A percentile compares a stretch with the other conserved stretches of the same genome.
These are phyloP conservation scores for Gryon sp. DNA, from an alignment of 1,140 invertebrate species.

Conservation along the genomic window DNA sequence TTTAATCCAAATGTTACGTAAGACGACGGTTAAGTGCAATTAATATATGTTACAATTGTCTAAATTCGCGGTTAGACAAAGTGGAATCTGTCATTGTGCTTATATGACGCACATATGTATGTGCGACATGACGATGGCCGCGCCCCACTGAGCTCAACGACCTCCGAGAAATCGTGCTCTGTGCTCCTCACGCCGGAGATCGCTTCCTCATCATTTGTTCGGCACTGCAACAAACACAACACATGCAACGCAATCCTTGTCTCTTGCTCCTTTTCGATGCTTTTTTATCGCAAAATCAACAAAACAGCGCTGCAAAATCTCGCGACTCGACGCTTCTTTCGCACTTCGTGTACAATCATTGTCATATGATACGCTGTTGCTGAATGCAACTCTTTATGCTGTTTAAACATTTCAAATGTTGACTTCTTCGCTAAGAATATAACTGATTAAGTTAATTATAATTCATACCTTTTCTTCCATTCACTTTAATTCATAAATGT, in stretches of 20 bases:
- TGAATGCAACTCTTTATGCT: constrained; percentile 9
- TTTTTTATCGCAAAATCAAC: constrained; percentile 28
- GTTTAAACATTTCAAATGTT: no score
- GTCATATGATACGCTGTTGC: constrained; percentile 5
- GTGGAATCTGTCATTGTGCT: constrained; percentile 58
- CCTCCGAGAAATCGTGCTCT: constrained; percentile 72
- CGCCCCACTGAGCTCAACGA: constrained; percentile 75
- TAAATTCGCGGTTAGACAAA: constrained; percentile 26
- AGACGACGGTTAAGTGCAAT: constrained; percentile 1
- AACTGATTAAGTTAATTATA: no score
- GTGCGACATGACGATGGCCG: constrained; percentile 71
- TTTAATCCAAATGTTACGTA: neutral
- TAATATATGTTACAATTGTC: constrained; percentile 15
- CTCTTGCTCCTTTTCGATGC: constrained; percentile 24
- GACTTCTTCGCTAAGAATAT: no score
- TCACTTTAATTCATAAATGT: no score
- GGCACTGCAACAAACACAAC: constrained; percentile 7
- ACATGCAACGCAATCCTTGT: constrained; percentile 41
- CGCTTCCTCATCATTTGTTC: constrained; percentile 40
- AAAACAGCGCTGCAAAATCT: neutral
- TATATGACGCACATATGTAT: constrained; percentile 65
- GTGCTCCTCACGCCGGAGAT: constrained; percentile 56
- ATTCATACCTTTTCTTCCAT: no score
- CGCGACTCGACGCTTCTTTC: neutral
- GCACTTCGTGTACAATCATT: constrained; percentile 13